Percentiles rank a stretch among this genome's conserved stretches.
These are phyloP conservation scores for Hystrix cristata DNA, from an alignment of 2,113 vertebrate genomes.

Conservation along the genomic window DNA sequence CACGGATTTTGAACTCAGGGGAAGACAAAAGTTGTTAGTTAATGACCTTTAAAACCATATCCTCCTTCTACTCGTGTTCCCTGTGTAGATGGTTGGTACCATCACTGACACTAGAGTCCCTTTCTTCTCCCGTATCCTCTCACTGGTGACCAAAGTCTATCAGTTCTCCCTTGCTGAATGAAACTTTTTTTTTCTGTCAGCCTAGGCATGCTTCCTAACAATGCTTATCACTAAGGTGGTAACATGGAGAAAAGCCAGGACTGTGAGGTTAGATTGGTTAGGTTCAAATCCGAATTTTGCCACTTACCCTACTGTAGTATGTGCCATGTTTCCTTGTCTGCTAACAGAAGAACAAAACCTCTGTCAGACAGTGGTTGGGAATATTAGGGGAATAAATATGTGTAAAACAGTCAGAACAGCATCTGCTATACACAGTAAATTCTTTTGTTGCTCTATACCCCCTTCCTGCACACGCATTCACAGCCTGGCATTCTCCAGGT, in stretches of 20 bases:
- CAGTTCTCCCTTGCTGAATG: background rate
- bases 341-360: background rate
- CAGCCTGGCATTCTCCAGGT: background rate
- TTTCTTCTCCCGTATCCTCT: background rate
- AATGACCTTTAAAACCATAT: background rate
- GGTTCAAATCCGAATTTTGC: background rate
- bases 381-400: background rate
- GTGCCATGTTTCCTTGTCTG: background rate
- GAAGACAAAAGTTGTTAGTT: background rate
- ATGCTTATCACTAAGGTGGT: background rate
- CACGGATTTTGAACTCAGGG: background rate
- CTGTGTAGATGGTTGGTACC: background rate
- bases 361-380: too few species aligned
- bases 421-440: background rate
- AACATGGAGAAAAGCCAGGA: background rate
- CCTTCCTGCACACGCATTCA: background rate
- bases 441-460: background rate
- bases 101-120: background rate
- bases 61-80: background rate
- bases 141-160: background rate
- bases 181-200: background rate
- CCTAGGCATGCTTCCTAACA: background rate
- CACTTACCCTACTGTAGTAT: background rate
- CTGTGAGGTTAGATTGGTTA: background rate
- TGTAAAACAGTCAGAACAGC: background rate